Base-by-base conservation (phyloP, 2,888 invertebrate genomes). In the Tiliacea citrago region DNA sequence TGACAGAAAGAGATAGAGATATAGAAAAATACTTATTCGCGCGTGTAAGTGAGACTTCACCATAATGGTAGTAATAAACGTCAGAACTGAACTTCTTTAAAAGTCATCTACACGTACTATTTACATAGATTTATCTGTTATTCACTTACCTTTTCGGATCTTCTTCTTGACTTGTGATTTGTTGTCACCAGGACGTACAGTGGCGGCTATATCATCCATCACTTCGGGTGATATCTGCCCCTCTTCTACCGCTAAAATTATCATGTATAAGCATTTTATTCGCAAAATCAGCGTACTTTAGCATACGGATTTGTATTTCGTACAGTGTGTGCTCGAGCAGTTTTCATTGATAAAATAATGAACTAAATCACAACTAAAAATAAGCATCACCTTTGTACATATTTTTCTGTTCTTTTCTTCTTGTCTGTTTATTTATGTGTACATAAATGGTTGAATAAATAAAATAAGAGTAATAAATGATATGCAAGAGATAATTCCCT, bases 151-250 rank as follows among this genome's bases (percentile, higher is more conserved):
- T 67, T 68, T 60, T 29, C 62, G 57, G 3, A 80, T 47, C 16
- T 80, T 80, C 35, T n/a, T 72, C n/a, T 63, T 47, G 12, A 83
- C 49, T 60, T 78, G 47, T 21, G 79, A 45, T 29, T 83, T 70
- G 21, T 42, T 83, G 12, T 83, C 78, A 35, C 58, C n/a, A 0
- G 79, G 71, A 13, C 53, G 47, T 8, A 79, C 21, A 45, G 47
- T 71, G 0, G 24, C 62, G 5, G 39, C 21, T 62, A 83, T 62
- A 2, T 71, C 83, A 18, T 83, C 61, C 62, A 83, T 42, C 5
- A 79, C 35, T 53, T 62, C 72, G 2, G 61, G 57, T 0, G 47
- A 3, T 47, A 79, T 24, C 18, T 83, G 29, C 1, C 79, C 79
- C 13, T 49, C 29, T 4, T 78, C 79, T 49, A 71, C 57, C 10